Conservation (phyloP, 2,113 vertebrate species). For the Varanus komodoensis region DNA sequence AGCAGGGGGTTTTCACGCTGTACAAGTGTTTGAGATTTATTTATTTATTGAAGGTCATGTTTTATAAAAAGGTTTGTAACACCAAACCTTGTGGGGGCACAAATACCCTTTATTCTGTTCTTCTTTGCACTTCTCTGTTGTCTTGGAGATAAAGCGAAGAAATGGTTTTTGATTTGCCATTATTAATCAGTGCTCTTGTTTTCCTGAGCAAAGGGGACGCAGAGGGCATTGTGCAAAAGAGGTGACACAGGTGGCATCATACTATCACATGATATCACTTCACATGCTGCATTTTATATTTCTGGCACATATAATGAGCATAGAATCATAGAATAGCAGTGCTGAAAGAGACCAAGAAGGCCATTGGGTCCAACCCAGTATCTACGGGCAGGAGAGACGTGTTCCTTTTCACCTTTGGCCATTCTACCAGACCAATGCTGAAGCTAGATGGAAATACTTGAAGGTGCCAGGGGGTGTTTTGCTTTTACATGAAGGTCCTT, state of each 20-base stretch:
- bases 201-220: neutral
- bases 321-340: no score
- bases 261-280: no score
- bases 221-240: neutral
- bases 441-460: neutral
- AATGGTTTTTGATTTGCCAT: neutral
- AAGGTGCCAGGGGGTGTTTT: neutral
- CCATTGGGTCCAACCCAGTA: no score
- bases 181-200: neutral
- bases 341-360: no score
- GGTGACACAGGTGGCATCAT: no score
- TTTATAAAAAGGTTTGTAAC: neutral
- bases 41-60: slow-evolving; percentile 1
- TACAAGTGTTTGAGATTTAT: neutral
- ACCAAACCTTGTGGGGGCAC: neutral
- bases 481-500: neutral
- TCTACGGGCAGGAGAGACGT: neutral
- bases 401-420: neutral
- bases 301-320: neutral
- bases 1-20: neutral
- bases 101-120: neutral
- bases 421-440: neutral
- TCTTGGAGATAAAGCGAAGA: neutral
- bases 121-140: neutral
- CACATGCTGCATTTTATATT: neutral